phyloP scores from a whole-genome alignment of 2,113 vertebrate species.

The Anolis sagrei region DNA sequence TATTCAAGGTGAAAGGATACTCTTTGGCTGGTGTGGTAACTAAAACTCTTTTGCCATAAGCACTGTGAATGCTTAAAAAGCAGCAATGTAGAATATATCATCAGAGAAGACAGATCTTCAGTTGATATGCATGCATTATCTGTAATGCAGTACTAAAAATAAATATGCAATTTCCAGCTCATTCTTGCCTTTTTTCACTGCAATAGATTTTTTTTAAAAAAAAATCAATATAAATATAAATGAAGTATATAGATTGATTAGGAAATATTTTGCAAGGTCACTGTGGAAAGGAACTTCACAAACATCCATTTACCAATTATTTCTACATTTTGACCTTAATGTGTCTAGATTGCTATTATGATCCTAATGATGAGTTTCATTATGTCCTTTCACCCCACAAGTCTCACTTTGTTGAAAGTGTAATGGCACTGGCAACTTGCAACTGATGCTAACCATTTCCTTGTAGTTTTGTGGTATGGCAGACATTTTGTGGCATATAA shows the following conservation, averaged over 20 bases:
- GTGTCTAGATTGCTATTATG: too few relatives aligned
- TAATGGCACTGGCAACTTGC: not conserved
- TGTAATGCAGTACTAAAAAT: not conserved
- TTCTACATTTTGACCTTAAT: not conserved
- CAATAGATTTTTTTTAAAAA: not conserved
- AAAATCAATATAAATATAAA: not conserved
- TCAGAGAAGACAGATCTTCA: not conserved
- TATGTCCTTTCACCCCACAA: not conserved
- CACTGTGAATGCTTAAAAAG: not conserved
- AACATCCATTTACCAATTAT: not conserved
- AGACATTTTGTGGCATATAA: not conserved
- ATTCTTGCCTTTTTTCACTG: not conserved
- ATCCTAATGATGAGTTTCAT: not conserved
- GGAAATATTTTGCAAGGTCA: constrained; percentile 24
- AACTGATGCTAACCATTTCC: not conserved
- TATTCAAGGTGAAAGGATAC: not conserved
- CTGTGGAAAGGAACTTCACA: not conserved
- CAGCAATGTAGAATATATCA: not conserved
- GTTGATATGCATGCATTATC: not conserved
- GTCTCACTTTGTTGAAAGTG: too few relatives aligned
- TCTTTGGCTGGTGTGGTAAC: not conserved
- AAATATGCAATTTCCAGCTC: not conserved
- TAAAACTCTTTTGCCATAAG: not conserved
- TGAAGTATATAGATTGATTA: not conserved
- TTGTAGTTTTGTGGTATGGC: not conserved